Base-by-base conservation (phyloP, 92 coral and sea anemone genomes). In the Palythoa caribaeorum region DNA sequence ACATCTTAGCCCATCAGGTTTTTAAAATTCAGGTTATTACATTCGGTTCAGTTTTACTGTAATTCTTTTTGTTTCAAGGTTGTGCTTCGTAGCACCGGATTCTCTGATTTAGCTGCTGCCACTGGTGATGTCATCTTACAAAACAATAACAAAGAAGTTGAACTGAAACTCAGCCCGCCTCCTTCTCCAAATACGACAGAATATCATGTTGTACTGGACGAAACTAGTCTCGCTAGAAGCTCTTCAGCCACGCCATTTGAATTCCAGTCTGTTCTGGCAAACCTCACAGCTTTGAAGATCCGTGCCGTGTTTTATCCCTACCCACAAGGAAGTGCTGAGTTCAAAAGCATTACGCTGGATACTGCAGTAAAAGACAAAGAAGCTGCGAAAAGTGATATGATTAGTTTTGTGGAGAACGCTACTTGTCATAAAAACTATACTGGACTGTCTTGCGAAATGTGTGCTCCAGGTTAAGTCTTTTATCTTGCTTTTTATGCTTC, bases 391-490 rank as follows among this genome's bases (percentile, higher is more conserved):
- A 83, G 59, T 2, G 78, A 76, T 66, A 87, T 51, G 76, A 94
- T 94, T 38, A 79, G 88, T 11, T 94, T 91, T 87, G 98, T 92
- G 0, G 98, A 96, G 77, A 94, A 94, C 54, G 94, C 94, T 69
- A 90, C 93, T 11, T 96, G 98, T 65, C 91, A 91, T 57, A 55
- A 57, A 87, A 96, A 96, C 90, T 96, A 96, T 87, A 93, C 98
- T 37, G 98, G 98, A 21, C 94, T 96, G 71, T 96, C 98, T 2
- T 96, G 98, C 73, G 94, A 94, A 77, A 76, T 39, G 57, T 96
- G 98, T 84, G 94, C 98, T 13, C 70, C 88, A 74, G 98, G 98
- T 96, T 77, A 76, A 79, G 68, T 52, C 9, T 17, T 4, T 65
- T 65, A 0, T 13, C 12, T 16, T 17, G 60, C 9, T 9, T 54